Conservation (phyloP, 2,888 invertebrate species). For the Sthenelais limicola region DNA sequence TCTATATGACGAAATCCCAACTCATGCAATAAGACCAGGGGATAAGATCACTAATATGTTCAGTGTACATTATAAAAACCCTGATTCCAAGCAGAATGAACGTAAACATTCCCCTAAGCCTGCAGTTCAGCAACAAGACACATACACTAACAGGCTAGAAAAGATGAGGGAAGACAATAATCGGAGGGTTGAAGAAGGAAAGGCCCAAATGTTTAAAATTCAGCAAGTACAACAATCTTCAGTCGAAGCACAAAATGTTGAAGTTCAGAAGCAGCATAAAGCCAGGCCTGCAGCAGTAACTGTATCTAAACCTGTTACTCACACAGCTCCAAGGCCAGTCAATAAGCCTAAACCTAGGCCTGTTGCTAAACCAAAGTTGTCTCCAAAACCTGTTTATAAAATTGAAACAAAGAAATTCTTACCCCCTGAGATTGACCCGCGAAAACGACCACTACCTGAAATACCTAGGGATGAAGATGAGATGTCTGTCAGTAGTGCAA, state of each 20-base stretch:
- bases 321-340: too few species aligned
- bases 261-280: not conserved
- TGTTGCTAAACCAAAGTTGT: not conserved
- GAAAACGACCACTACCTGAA: conserved; percentile 4
- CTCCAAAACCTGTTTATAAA: conserved; percentile 28
- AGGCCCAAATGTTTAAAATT: conserved; percentile 4
- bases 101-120: too few species aligned
- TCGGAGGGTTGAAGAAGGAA: not conserved
- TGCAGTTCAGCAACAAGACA: not conserved
- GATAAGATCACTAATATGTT: conserved; percentile 12
- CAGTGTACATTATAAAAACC: too few species aligned
- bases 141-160: conserved; percentile 11
- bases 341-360: not conserved
- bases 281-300: not conserved
- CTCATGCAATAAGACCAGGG: not conserved
- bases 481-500: conserved; percentile 11
- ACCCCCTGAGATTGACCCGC: not conserved
- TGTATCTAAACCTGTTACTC: conserved; percentile 11
- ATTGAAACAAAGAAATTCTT: too few species aligned
- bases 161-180: conserved; percentile 15
- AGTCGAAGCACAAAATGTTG: not conserved
- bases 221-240: conserved; percentile 4
- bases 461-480: conserved; percentile 12
- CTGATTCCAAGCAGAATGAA: too few species aligned
- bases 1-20: conserved; percentile 9